Base-by-base conservation (phyloP, 2,797 vertebrate genomes). In the Valencia hispanica region DNA sequence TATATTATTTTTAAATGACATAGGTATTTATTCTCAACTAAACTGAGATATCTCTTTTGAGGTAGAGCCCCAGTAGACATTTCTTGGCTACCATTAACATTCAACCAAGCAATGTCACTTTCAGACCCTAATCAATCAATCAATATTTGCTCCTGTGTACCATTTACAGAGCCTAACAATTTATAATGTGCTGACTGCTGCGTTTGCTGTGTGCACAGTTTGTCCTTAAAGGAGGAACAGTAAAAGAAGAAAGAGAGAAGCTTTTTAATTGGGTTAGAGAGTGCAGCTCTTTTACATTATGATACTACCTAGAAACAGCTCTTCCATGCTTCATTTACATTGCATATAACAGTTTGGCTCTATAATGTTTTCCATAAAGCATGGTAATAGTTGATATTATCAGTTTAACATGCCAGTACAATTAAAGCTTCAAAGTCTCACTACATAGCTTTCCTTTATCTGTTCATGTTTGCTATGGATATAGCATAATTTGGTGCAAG, bases 71-170 rank as follows among this genome's bases (percentile, higher is more conserved):
- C 85, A 85, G 70, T 72, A 72, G 75, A 83, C 90, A 93, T 92
- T 91, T 93, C 84, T 78, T 92, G 78, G 63, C 83, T 25, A 79
- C 82, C 80, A 89, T 92, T 90, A 93, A 92, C 90, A 87, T 91
- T 86, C 89, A 89, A 61, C 90, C 39, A 80, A 87, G 90, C 89
- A 94, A 93, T 90, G 90, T 94, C 93, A 93, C 91, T 93, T 93
- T 93, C 91, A 87, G 85, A 88, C 79, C 41, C 91, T 91, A 92
- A 94, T 94, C 90, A 91, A 88, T 88, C 70, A 82, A 94, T 94
- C 91, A 94, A 94, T 94, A 93, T 91, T 89, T 90, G 87, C 87
- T 90, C 80, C 89, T 86, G 79, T 85, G 86, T 85, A 87, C 89
- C 88, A 81, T 92, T 92, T 91, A 87, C 85, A 81, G 82, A 91